Conservation (phyloP, 2,797 vertebrate species). For the Falco rusticolus region DNA sequence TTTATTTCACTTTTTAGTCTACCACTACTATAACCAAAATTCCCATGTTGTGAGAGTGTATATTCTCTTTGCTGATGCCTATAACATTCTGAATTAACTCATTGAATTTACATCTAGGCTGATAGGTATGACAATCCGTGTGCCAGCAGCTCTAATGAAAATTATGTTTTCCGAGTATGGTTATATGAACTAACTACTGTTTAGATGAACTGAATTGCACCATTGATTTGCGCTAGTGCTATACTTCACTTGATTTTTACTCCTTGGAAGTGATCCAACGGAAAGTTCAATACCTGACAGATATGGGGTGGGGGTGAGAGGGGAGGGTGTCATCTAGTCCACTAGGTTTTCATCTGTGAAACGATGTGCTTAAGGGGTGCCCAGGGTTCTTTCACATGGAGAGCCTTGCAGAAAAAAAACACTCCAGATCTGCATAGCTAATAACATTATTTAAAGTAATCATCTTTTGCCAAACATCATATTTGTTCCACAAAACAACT, state of each 20-base stretch:
- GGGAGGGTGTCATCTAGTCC: not conserved
- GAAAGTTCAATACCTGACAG: conserved; percentile 1
- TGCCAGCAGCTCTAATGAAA: not conserved
- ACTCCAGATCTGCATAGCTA: not conserved
- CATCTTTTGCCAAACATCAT: not conserved
- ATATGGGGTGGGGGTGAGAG: rapidly evolving
- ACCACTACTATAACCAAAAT: not conserved
- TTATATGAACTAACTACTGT: not conserved
- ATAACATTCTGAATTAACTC: not conserved
- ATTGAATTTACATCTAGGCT: not conserved
- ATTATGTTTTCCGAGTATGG: not conserved
- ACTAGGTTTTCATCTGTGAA: not conserved
- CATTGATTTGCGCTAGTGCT: not conserved
- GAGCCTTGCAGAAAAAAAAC: not conserved
- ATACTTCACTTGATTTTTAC: not conserved
- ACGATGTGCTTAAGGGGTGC: not conserved
- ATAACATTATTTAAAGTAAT: not conserved
- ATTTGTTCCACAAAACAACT: not conserved
- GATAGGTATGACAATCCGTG: not conserved
- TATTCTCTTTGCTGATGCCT: not conserved
- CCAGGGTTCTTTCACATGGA: not conserved
- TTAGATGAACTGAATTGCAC: not conserved
- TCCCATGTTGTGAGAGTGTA: not conserved
- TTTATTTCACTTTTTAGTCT: not conserved
- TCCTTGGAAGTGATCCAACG: not conserved